Conservation (phyloP, 1,140 invertebrate species). For the Pantala flavescens region DNA sequence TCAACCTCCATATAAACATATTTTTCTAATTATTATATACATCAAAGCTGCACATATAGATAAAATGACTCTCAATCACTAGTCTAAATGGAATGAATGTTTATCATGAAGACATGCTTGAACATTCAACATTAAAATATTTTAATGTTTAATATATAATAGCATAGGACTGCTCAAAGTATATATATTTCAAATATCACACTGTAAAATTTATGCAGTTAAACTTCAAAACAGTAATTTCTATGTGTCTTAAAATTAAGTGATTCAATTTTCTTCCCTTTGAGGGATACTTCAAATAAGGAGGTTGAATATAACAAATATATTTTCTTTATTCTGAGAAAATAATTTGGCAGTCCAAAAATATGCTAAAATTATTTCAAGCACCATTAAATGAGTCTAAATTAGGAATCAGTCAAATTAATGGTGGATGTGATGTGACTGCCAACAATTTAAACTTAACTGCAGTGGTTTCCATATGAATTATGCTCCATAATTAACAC, state of each 20-base stretch:
- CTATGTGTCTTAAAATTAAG: no score
- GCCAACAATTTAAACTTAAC: not conserved
- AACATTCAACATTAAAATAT: not conserved
- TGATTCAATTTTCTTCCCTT: no score
- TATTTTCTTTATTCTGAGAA: no score
- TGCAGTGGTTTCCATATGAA: not conserved
- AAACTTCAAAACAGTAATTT: no score
- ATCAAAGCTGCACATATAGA: conserved; percentile 1
- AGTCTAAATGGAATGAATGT: not conserved
- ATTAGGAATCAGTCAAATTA: not conserved
- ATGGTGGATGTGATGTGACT: not conserved
- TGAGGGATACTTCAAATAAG: no score
- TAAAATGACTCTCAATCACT: not conserved
- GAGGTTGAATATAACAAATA: no score
- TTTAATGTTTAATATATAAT: no score
- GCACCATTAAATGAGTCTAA: not conserved
- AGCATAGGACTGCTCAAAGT: no score
- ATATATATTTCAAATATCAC: no score
- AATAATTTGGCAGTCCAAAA: not conserved
- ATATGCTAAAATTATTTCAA: not conserved
- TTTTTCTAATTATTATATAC: not conserved
- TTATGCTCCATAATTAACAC: no score
- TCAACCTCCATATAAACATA: not conserved
- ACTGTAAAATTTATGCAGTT: no score
- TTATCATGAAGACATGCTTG: not conserved